These are phyloP conservation scores for Ormyrus thymus DNA, from an alignment of 2,888 invertebrate genomes.

Conservation along the genomic window DNA sequence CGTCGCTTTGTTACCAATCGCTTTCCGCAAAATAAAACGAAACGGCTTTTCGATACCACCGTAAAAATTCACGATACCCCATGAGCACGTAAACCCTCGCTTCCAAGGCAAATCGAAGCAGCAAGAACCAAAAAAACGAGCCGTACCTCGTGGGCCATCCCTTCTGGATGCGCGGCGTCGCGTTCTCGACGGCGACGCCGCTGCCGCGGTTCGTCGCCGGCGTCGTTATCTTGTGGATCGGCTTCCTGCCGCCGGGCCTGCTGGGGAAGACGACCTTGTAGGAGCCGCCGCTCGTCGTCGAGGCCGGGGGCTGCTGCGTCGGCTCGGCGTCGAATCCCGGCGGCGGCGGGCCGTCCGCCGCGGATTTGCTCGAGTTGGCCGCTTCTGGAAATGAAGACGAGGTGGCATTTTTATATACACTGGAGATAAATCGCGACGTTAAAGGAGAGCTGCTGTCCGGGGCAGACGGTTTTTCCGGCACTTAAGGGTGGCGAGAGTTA, in stretches of 20 bases:
- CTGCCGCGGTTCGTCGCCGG: constrained; percentile 75
- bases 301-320: background rate
- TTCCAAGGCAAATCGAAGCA: background rate
- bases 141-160: constrained; percentile 88
- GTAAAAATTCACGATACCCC: background rate
- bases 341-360: constrained; percentile 74
- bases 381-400: background rate
- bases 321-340: constrained; percentile 73
- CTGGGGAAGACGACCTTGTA: constrained; percentile 88
- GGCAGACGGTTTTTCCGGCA: too few relatives aligned
- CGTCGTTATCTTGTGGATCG: constrained; percentile 78
- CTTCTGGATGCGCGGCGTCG: constrained; percentile 84
- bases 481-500: too few relatives aligned
- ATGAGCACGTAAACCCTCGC: background rate
- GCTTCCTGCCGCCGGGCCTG: constrained; percentile 82
- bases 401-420: background rate
- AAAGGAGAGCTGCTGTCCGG: too few relatives aligned
- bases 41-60: background rate
- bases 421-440: too few relatives aligned
- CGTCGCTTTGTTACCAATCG: background rate
- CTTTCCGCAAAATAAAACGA: background rate
- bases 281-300: constrained; percentile 46
- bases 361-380: background rate
- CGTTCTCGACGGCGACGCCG: constrained; percentile 71
- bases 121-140: background rate